Evolutionary conservation across 2,113 vertebrate species (phyloP), one percentile per base, ranked within the genome.

Genomic region (Chaetops frenatus): DNA sequence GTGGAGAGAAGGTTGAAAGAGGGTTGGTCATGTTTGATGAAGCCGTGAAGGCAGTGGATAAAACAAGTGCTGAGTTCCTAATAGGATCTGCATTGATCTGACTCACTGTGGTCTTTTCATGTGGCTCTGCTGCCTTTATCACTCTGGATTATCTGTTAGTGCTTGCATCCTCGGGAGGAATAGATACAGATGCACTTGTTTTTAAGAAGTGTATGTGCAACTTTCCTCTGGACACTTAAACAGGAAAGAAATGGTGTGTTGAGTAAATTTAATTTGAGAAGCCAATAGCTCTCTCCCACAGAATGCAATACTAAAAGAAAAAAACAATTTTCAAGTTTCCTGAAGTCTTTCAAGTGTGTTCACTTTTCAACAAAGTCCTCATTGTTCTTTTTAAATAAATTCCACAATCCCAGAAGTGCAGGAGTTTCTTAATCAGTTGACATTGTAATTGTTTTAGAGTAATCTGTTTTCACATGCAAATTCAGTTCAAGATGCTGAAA

Each of bases 381-480:
- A 6, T 82, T 88, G 77, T 92, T 69, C 61, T 62, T 69, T 79
- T 77, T 0, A 87, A 94, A 86, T 61, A 61, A 57, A 71, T 95
- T 81, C 36, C 44, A 35, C 76, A 72, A 19, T 28, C 60, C 57
- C 56, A 47, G 42, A 29, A 66, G 40, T 51, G 69, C 42, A 70
- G 73, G 58, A 73, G 70, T 89, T 97, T 89, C 62, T 96, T 88
- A 65, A 84, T 92, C 66, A 42, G 44, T 76, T 96, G 78, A 64
- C 74, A 65, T 94, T 91, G 66, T 64, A 70, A 69, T 94, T 96
- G 86, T 96, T 5, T 73, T 82, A 24, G 81, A 35, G 51, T 96
- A 93, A 90, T 86, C 33, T 93, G 45, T 73, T 97, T 97, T 97
- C 88, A 90, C 66, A 93, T 94, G 81, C 91, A 96, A 96, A 95